A percentile compares a stretch with the other conserved stretches of the same genome.
Evolutionary conservation across 2,113 vertebrate genomes (phyloP).

Genomic region (Cygnus atratus): DNA sequence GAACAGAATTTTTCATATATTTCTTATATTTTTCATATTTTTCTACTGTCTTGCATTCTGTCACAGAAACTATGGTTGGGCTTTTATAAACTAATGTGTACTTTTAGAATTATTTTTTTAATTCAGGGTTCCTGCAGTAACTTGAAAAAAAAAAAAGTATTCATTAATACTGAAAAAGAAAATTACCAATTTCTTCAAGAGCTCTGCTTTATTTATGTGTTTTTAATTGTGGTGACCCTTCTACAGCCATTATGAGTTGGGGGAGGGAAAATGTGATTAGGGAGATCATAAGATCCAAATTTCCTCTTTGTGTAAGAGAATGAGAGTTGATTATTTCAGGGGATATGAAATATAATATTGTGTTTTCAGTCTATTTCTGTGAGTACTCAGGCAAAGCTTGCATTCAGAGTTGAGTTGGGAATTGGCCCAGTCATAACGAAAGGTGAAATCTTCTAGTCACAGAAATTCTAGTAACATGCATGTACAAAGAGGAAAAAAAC

Average conservation of each 20-base stretch:
- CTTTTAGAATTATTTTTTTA: background rate
- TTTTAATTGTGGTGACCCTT: background rate
- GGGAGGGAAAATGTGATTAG: background rate
- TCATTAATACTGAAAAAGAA: background rate
- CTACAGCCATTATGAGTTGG: background rate
- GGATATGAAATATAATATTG: background rate
- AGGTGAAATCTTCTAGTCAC: background rate
- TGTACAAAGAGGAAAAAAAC: background rate
- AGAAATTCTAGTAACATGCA: rapidly evolving
- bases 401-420: background rate
- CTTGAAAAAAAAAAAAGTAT: background rate
- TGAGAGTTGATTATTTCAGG: background rate
- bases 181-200: background rate
- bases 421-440: background rate
- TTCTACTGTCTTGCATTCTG: background rate
- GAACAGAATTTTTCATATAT: background rate
- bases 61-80: background rate
- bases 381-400: background rate
- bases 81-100: background rate
- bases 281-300: background rate
- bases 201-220: background rate
- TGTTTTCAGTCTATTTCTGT: background rate
- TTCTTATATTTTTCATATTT: no score
- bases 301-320: background rate
- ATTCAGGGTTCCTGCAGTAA: background rate